Evolutionary conservation across 2,113 vertebrate genomes (phyloP), one percentile per base, ranked within the genome.

Genomic region (Pseudorhombus dupliciocellatus): DNA sequence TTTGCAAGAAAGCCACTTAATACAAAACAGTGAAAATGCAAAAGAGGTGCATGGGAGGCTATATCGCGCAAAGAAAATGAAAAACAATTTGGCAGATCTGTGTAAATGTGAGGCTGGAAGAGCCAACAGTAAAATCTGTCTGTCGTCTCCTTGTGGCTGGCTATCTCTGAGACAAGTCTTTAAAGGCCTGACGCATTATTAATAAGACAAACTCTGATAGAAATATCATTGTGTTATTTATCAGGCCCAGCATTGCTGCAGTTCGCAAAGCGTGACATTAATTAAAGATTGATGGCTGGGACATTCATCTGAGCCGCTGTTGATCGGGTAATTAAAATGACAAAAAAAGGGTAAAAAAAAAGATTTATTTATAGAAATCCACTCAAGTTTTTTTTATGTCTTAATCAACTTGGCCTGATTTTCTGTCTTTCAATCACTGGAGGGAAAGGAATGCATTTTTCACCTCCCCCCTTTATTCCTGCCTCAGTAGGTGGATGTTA

Each of bases 141-240:
- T 87, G 88, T 90, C 87, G 70, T 84, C 83, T 90, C 73, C 59
- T 79, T 87, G 84, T 90, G 92, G 93, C 89, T 90, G 89, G 89
- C 81, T 84, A 78, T 85, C 78, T 81, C 79, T 61, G 53, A 83
- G 90, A 91, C 88, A 90, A 90, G 93, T 91, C 91, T 91, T 93
- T 93, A 91, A 92, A 93, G 83, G 88, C 85, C 71, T 90, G 92
- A 93, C 89, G 85, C 75, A 87, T 92, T 93, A 94, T 93, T 94
- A 94, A 94, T 94, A 93, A 94, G 92, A 92, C 89, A 93, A 91
- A 91, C 92, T 90, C 91, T 93, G 93, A 93, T 94, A 93, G 92
- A 94, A 93, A 94, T 93, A 94, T 93, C 90, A 94, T 93, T 93
- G 90, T 89, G 90, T 93, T 93, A 93, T 93, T 94, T 94, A 92